These are phyloP conservation scores for Drosophila nigrodunni DNA, from an alignment of 1,140 invertebrate species.

Conservation along the genomic window DNA sequence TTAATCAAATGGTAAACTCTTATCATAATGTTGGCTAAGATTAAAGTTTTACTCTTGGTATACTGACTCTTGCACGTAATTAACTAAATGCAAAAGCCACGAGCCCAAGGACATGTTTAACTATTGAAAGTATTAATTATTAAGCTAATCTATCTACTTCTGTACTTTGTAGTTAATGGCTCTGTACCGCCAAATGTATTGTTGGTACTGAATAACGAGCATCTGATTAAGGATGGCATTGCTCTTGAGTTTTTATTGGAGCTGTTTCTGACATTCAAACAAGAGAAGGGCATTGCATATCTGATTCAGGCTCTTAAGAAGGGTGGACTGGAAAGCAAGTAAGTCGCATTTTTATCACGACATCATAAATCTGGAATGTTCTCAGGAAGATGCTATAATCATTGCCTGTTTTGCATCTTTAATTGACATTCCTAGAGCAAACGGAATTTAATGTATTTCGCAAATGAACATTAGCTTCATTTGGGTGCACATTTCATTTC, in stretches of 20 bases:
- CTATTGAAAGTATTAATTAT: too few relatives aligned
- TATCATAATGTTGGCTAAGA: slow-evolving; percentile 53
- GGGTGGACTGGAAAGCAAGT: slow-evolving; percentile 93
- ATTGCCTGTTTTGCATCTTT: slow-evolving; percentile 69
- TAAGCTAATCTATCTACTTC: neutral
- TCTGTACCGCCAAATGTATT: slow-evolving; percentile 94
- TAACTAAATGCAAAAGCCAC: slow-evolving; percentile 70
- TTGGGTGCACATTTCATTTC: slow-evolving; percentile 81
- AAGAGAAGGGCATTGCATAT: slow-evolving; percentile 94
- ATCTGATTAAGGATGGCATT: slow-evolving; percentile 97
- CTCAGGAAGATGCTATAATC: slow-evolving; percentile 76
- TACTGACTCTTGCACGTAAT: slow-evolving; percentile 79
- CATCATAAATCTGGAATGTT: slow-evolving; percentile 58
- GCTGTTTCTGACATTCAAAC: slow-evolving; percentile 95
- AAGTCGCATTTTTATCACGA: slow-evolving; percentile 82
- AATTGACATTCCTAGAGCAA: slow-evolving; percentile 81
- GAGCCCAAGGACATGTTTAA: slow-evolving; percentile 67
- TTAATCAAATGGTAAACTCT: slow-evolving; percentile 32
- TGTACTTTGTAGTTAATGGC: slow-evolving; percentile 88
- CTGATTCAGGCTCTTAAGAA: slow-evolving; percentile 94
- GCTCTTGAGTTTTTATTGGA: slow-evolving; percentile 96
- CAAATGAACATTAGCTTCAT: slow-evolving; percentile 73
- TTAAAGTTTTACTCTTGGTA: slow-evolving; percentile 71
- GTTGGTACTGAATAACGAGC: slow-evolving; percentile 93
- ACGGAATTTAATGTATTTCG: slow-evolving; percentile 67